phyloP scores from a whole-genome alignment of 2,888 invertebrate species.

The Tipula vernalis region DNA sequence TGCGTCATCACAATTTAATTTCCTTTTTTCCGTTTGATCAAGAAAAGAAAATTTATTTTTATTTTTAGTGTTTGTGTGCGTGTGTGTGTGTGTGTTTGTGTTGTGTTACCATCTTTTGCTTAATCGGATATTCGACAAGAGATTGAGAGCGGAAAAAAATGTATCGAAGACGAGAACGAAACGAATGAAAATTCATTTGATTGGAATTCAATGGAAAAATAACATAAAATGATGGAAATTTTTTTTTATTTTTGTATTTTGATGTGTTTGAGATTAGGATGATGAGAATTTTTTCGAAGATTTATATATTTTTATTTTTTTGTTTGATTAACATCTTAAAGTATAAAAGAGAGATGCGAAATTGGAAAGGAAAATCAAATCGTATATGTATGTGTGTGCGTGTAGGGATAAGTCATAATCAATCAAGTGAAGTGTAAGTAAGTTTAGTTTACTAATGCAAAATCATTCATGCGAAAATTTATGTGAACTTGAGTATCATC shows the following conservation, averaged over 20 bases:
- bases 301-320: background rate
- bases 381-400: background rate
- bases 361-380: background rate
- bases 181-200: background rate
- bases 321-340: background rate
- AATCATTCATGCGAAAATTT: background rate
- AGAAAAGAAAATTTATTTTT: background rate
- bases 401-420: background rate
- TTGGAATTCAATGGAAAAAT: background rate
- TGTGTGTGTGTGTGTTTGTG: background rate
- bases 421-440: background rate
- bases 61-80: background rate
- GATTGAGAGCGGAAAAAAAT: background rate
- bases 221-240: background rate
- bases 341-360: background rate
- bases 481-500: background rate
- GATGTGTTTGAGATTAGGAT: constrained; percentile 4
- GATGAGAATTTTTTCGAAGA: background rate
- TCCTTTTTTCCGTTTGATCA: constrained; percentile 4
- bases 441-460: background rate
- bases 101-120: constrained; percentile 4
- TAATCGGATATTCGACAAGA: background rate
- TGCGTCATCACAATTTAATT: constrained; percentile 4
- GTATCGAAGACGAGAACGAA: background rate
- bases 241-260: background rate